phyloP scores from a whole-genome alignment of 2,113 vertebrate species.

The Morone chrysops region DNA sequence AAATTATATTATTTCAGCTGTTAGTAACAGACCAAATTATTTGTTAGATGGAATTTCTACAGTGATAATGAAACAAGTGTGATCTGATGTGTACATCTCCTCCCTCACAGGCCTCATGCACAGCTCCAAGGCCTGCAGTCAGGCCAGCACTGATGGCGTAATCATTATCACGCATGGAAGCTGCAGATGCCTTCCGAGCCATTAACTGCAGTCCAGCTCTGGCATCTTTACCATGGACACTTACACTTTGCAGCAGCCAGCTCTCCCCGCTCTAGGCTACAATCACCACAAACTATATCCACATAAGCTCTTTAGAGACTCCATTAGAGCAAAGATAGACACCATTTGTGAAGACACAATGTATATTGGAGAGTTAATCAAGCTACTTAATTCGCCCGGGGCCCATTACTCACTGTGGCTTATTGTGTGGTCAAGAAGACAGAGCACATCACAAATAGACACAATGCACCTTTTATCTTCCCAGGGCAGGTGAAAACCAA shows the following conservation, averaged over 20 bases:
- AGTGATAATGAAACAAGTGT: slow-evolving; percentile 22
- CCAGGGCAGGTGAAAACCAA: slow-evolving; percentile 38
- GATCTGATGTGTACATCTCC: background rate
- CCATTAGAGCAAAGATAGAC: slow-evolving; percentile 62
- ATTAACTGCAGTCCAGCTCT: slow-evolving; percentile 56
- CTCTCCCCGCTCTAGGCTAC: slow-evolving; percentile 26
- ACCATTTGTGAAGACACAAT: slow-evolving; percentile 63
- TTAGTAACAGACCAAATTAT: background rate
- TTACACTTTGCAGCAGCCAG: slow-evolving; percentile 22
- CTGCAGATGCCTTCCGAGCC: slow-evolving; percentile 59
- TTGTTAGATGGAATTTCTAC: background rate
- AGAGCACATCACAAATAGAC: slow-evolving; percentile 30
- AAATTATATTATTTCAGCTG: background rate
- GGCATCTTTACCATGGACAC: slow-evolving; percentile 38
- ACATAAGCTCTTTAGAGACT: slow-evolving; percentile 66
- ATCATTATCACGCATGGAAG: slow-evolving; percentile 56
- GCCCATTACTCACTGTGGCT: slow-evolving; percentile 62
- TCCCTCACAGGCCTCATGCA: slow-evolving; percentile 6
- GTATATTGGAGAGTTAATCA: slow-evolving; percentile 74
- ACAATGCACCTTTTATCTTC: slow-evolving; percentile 58
- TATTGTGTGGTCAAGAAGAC: slow-evolving; percentile 71
- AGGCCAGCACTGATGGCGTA: slow-evolving; percentile 25
- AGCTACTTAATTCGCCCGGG: slow-evolving; percentile 63
- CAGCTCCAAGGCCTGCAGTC: slow-evolving; percentile 19
- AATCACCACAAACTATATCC: slow-evolving; percentile 47